These are phyloP conservation scores for Schlechtendalia chinensis DNA, from an alignment of 1,140 invertebrate genomes.

Conservation along the genomic window DNA sequence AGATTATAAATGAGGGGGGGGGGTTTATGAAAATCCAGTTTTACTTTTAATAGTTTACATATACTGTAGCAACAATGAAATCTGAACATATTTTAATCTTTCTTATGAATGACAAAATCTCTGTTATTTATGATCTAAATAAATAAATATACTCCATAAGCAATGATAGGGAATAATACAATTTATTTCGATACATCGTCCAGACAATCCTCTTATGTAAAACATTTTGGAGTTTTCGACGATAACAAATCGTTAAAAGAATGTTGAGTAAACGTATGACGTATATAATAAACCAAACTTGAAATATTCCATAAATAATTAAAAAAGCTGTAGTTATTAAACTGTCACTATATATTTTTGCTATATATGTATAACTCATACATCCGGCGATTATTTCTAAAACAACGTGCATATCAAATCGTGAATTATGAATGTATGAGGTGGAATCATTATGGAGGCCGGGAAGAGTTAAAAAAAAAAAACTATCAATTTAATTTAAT, in stretches of 20 bases:
- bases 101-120: neutral
- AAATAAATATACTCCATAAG: too few species aligned
- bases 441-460: too few species aligned
- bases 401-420: constrained; percentile 4
- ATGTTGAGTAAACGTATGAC: too few species aligned
- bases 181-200: too few species aligned
- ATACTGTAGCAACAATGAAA: neutral
- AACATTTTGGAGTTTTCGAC: too few species aligned
- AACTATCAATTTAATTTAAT: neutral
- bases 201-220: too few species aligned
- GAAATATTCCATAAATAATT: too few species aligned
- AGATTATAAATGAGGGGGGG: too few species aligned
- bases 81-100: neutral
- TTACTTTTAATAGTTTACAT: constrained; percentile 1
- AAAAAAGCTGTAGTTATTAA: neutral
- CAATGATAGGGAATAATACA: too few species aligned
- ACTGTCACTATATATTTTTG: neutral
- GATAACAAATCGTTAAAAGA: too few species aligned
- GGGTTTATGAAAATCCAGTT: neutral
- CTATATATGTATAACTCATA: neutral
- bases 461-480: neutral
- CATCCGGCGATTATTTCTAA: neutral
- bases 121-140: neutral
- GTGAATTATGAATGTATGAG: neutral
- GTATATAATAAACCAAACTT: too few species aligned